Base-by-base conservation (phyloP, 2,113 vertebrate genomes). In the Tachysurus vachellii region DNA sequence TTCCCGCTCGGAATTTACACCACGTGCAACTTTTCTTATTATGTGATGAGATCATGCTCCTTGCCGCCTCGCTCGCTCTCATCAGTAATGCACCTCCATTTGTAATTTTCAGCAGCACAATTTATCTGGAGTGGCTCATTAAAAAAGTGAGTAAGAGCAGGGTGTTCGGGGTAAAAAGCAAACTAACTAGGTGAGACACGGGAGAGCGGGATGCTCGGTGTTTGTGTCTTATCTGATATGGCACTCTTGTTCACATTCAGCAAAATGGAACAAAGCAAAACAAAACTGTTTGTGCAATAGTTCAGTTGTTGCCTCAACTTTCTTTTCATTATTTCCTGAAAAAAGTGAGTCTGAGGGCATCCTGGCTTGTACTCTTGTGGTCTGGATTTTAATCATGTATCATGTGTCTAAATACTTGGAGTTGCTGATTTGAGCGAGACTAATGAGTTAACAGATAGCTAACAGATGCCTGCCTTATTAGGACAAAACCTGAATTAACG, bases 41-140 rank as follows among this genome's bases (percentile, higher is more conserved):
- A 59, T 70, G 84, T 82, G 84, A 44, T 26, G 47, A 68, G 81
- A 68, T 85, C 73, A 79, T 64, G 83, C 61, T 84, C 76, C 80
- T 81, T 73, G 50, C 81, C 0, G 5, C 62, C 75, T 75, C 83
- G 47, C 47, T 86, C 57, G 73, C 54, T 85, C 79, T 77, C 47
- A 42, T 80, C 57, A 59, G 80, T 61, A 71, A 84, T 86, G 44
- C 64, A 44, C 10, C n/a, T 42, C 76, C 56, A 85, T 86, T 83
- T 86, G 64, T 86, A 88, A 85, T 87, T 88, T 83, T 57, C 42
- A 68, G 71, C 80, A 89, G 88, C 64, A 86, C 54, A 19, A 87
- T 87, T 83, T 62, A 84, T 75, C 73, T 76, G 14, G 62, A 83
- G 86, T 85, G 85, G 82, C 80, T 84, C 31, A 59, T 88, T 90